Evolutionary conservation across 2,888 invertebrate genomes (phyloP).

Genomic region (Hetaerina titia): DNA sequence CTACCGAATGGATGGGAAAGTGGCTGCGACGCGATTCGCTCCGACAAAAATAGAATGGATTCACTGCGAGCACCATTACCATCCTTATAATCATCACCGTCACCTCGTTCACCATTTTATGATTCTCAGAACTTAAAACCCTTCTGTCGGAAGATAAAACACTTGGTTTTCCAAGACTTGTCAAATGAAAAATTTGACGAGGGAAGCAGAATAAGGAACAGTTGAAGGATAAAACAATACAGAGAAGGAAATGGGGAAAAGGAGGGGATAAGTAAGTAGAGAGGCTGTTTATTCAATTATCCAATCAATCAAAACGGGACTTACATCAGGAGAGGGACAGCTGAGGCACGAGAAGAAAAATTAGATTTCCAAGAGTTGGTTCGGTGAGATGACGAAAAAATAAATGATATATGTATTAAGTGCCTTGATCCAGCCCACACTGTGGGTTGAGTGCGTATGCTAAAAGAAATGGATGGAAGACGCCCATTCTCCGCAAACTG

Average conservation of each 20-base stretch:
- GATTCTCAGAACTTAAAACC: background rate
- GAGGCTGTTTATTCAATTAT: slow-evolving; percentile 19
- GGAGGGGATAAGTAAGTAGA: background rate
- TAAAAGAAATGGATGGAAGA: background rate
- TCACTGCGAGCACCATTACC: background rate
- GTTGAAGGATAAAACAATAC: background rate
- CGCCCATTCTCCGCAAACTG: background rate
- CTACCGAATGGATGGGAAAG: background rate
- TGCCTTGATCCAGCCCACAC: background rate
- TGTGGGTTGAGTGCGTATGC: background rate
- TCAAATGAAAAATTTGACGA: background rate
- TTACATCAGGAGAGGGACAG: background rate
- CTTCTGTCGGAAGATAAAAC: background rate
- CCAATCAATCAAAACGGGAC: slow-evolving; percentile 20
- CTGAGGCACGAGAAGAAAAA: background rate
- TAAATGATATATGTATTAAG: background rate
- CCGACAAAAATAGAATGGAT: background rate
- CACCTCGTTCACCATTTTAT: background rate
- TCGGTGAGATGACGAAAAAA: background rate
- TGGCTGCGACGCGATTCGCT: background rate
- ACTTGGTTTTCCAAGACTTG: background rate
- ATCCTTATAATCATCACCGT: background rate
- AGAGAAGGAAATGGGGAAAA: background rate
- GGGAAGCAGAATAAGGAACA: background rate
- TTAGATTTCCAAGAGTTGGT: background rate